These are phyloP conservation scores for Gnatocerus cornutus DNA, from an alignment of 2,888 invertebrate species.

Conservation along the genomic window DNA sequence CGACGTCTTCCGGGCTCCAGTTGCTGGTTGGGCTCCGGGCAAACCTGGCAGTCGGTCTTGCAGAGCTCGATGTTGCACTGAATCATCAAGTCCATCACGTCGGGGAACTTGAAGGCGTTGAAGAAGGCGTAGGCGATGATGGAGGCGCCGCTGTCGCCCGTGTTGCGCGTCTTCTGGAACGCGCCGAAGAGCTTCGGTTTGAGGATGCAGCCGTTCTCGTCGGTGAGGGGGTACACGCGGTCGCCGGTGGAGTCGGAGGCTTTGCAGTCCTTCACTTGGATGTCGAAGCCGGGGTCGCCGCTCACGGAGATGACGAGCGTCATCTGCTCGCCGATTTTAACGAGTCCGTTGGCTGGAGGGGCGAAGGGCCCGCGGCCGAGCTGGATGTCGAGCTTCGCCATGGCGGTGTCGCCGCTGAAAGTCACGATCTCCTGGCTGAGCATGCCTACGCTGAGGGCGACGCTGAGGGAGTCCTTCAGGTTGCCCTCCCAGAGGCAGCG, in stretches of 20 bases:
- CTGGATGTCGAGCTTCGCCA: constrained; percentile 85
- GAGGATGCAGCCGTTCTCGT: constrained; percentile 83
- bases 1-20: constrained; percentile 72
- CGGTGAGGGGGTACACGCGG: constrained; percentile 81
- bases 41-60: constrained; percentile 85
- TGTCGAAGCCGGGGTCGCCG: constrained; percentile 86
- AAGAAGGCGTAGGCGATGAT: constrained; percentile 86
- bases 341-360: constrained; percentile 82
- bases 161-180: constrained; percentile 86
- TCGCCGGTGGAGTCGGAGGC: constrained; percentile 81
- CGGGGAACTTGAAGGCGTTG: constrained; percentile 89
- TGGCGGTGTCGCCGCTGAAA: constrained; percentile 89
- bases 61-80: constrained; percentile 89
- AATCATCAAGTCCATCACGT: constrained; percentile 86
- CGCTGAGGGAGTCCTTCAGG: constrained; percentile 82
- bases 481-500: constrained; percentile 89
- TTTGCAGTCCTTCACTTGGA: constrained; percentile 84
- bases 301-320: constrained; percentile 86
- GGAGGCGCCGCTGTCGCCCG: constrained; percentile 82
- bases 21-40: constrained; percentile 79
- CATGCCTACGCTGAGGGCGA: constrained; percentile 85
- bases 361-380: constrained; percentile 85
- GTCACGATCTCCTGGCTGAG: constrained; percentile 86
- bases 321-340: constrained; percentile 88
- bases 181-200: constrained; percentile 87